Evolutionary conservation across 2,888 invertebrate genomes (phyloP), one percentile per base, ranked within the genome.

Genomic region (Notodonta ziczac): DNA sequence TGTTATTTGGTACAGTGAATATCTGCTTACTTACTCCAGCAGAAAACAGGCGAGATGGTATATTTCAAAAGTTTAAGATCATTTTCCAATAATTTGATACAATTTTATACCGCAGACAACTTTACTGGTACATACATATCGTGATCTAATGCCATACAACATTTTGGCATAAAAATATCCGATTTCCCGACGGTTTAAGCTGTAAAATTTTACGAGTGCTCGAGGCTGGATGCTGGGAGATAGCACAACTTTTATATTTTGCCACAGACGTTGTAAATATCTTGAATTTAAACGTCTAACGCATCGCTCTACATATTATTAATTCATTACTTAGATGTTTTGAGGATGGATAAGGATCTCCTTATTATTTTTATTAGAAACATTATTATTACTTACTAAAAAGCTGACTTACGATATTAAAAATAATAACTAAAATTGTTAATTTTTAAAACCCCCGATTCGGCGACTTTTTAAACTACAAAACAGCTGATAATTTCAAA

Each of bases 131-230:
- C 46, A n/a, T n/a, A 46, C 42, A 42, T 46, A 46, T 40, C n/a
- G 14, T 8, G 10, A 4, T 8, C 14, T 56, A 60, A 24, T 35
- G 13, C 24, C 14, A 57, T 46, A 57, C 39, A 35, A 56, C 51
- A 53, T 56, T 65, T 62, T 50, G 61, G 64, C 62, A 64, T 72
- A 53, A 65, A 73, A 69, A 69, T 72, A 74, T 70, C 69, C 60
- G 67, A 74, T 69, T 78, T 72, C 69, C 61, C 67, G 66, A 66
- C 67, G 72, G 80, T 74, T 79, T 75, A 66, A 66, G 79, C 65
- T 70, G 74, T 83, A 77, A 83, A 82, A 82, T 81, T 81, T 82
- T 77, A 80, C 66, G 76, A 62, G 51, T 57, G 48, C 40, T 57
- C 61, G 57, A 62, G 62, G 55, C 64, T 32, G 55, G 44, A 62